Conservation (phyloP, 2,888 invertebrate genomes). For the Melanargia galathea region DNA sequence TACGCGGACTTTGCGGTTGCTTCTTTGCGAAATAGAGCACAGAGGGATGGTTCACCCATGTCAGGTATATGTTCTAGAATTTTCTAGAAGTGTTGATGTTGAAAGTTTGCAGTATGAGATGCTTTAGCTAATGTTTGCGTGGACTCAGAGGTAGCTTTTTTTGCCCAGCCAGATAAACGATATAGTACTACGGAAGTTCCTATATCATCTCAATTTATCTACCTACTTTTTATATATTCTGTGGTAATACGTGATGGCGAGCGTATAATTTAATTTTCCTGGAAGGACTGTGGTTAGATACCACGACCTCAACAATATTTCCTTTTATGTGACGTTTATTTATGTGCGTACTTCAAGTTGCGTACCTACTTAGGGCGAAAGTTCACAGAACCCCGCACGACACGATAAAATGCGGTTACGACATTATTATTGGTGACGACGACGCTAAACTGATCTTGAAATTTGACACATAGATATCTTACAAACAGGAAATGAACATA, state of each 20-base stretch:
- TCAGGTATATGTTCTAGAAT: slow-evolving; percentile 50
- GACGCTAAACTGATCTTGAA: no score
- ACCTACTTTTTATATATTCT: no score
- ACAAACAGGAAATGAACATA: no score
- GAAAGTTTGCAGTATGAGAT: no score
- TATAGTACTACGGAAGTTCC: slow-evolving; percentile 63
- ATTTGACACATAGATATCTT: no score
- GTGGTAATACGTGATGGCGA: no score
- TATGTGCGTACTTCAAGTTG: neutral
- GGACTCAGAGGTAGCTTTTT: slow-evolving; percentile 74
- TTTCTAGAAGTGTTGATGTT: neutral
- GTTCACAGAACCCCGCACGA: no score
- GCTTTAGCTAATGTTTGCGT: no score
- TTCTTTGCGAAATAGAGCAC: slow-evolving; percentile 56
- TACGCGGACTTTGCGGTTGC: slow-evolving; percentile 76
- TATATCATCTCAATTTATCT: no score
- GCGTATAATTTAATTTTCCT: slow-evolving; percentile 49
- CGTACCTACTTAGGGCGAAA: no score
- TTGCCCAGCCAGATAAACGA: slow-evolving; percentile 67
- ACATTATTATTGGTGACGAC: no score
- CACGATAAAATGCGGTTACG: no score
- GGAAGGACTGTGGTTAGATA: neutral
- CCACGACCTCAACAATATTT: neutral
- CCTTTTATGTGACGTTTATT: neutral
- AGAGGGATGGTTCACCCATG: slow-evolving; percentile 61